A percentile compares a stretch with the other conserved stretches of the same genome.
Evolutionary conservation across 2,797 vertebrate genomes (phyloP).

Genomic region (Oreortyx pictus): DNA sequence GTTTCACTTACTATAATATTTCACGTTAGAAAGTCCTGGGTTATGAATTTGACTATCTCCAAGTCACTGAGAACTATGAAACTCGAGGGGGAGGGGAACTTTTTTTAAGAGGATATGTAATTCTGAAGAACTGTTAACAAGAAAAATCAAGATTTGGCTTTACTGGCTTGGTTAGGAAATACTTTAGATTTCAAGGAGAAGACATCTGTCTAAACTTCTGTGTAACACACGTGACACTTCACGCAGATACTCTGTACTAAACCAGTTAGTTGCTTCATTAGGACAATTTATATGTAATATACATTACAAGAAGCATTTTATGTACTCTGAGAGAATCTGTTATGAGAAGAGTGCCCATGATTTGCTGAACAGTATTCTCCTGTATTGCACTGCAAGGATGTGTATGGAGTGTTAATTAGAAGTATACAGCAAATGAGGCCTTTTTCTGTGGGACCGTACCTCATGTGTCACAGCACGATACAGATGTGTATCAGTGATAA

Average conservation of each 20-base stretch:
- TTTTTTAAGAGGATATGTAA: not conserved
- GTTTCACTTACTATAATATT: not conserved
- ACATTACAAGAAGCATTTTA: not conserved
- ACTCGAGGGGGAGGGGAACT: not conserved
- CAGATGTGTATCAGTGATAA: too few relatives aligned
- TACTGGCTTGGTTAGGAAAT: not conserved
- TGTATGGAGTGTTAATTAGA: too few relatives aligned
- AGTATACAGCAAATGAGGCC: too few relatives aligned
- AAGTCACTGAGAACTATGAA: not conserved
- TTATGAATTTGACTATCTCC: not conserved
- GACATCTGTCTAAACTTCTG: not conserved
- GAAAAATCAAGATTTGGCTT: not conserved
- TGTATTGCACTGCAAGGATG: not conserved
- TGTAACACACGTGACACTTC: not conserved
- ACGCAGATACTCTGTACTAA: not conserved
- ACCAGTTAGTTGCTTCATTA: not conserved
- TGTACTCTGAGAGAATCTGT: not conserved
- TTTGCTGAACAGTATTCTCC: not conserved
- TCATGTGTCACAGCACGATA: too few relatives aligned
- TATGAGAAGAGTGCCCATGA: not conserved
- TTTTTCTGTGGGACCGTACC: too few relatives aligned
- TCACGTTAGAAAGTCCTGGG: not conserved
- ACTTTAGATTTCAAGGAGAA: not conserved
- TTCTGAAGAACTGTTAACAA: not conserved
- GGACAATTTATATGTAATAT: not conserved